Percentiles rank a stretch among this genome's conserved stretches.
Evolutionary conservation across 2,113 vertebrate genomes (phyloP).

Genomic region (Ariopsis seemanni): DNA sequence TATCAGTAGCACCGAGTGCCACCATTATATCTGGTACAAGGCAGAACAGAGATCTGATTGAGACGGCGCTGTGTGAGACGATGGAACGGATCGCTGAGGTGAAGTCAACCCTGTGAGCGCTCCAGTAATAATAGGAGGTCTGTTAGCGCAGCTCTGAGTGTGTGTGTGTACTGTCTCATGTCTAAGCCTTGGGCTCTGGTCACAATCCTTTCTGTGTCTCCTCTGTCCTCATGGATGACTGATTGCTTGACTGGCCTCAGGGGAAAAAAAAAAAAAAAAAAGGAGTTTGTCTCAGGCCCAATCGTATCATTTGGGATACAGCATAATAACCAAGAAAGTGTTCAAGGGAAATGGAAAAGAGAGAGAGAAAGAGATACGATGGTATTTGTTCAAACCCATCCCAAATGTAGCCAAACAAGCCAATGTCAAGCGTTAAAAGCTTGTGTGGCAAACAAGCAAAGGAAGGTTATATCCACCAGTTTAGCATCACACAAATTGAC

Average conservation of each 20-base stretch:
- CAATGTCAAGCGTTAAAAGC: background rate
- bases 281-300: background rate
- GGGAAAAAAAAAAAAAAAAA: slow-evolving; percentile 5
- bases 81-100: slow-evolving; percentile 27
- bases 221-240: slow-evolving; percentile 11
- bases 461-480: background rate
- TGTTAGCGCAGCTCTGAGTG: slow-evolving; percentile 33
- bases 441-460: background rate
- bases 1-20: slow-evolving; percentile 3
- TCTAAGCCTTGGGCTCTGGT: slow-evolving; percentile 38
- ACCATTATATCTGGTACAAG: slow-evolving; percentile 32
- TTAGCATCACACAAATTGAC: background rate
- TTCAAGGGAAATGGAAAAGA: background rate
- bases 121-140: slow-evolving; percentile 44
- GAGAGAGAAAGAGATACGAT: background rate
- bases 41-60: slow-evolving; percentile 27
- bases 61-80: slow-evolving; percentile 13
- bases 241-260: slow-evolving; percentile 21
- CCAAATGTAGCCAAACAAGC: background rate
- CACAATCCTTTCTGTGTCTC: slow-evolving; percentile 45
- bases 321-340: background rate
- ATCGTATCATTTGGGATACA: background rate
- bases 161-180: slow-evolving; percentile 28
- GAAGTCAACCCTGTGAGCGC: slow-evolving; percentile 37
- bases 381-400: background rate